These are phyloP conservation scores for Perdita meconis DNA, from an alignment of 2,888 invertebrate species.

Conservation along the genomic window DNA sequence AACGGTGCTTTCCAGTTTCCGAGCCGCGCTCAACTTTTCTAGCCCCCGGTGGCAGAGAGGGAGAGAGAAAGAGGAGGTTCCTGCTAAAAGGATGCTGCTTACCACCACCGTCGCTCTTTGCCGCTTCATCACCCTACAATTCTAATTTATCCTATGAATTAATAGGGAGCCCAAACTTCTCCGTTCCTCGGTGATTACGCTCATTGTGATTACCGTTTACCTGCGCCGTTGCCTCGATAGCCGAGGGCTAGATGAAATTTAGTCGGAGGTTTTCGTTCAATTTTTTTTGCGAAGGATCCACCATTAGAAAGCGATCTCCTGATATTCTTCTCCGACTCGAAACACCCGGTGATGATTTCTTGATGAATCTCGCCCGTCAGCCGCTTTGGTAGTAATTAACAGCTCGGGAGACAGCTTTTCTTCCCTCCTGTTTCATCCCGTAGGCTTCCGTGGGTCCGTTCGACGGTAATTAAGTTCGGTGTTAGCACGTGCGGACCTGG, in stretches of 20 bases:
- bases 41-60: slow-evolving; percentile 44
- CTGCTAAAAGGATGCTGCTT: slow-evolving; percentile 45
- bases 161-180: slow-evolving; percentile 45
- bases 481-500: slow-evolving; percentile 71
- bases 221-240: slow-evolving; percentile 5
- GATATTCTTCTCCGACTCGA: not conserved
- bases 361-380: slow-evolving; percentile 78
- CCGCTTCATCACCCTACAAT: slow-evolving; percentile 45
- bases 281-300: too few relatives aligned
- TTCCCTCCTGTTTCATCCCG: slow-evolving; percentile 6
- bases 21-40: slow-evolving; percentile 70
- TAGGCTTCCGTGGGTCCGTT: slow-evolving; percentile 32
- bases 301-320: not conserved
- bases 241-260: not conserved
- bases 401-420: slow-evolving; percentile 47
- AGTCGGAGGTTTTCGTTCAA: too few relatives aligned
- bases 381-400: slow-evolving; percentile 73
- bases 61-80: too few relatives aligned
- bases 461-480: slow-evolving; percentile 75
- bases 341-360: slow-evolving; percentile 75
- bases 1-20: slow-evolving; percentile 67
- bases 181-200: too few relatives aligned
- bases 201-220: slow-evolving; percentile 13
- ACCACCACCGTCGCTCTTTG: slow-evolving; percentile 28
- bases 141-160: slow-evolving; percentile 60